Base-by-base conservation (phyloP, 2,888 invertebrate species). In the Tuberolachnus salignus region DNA sequence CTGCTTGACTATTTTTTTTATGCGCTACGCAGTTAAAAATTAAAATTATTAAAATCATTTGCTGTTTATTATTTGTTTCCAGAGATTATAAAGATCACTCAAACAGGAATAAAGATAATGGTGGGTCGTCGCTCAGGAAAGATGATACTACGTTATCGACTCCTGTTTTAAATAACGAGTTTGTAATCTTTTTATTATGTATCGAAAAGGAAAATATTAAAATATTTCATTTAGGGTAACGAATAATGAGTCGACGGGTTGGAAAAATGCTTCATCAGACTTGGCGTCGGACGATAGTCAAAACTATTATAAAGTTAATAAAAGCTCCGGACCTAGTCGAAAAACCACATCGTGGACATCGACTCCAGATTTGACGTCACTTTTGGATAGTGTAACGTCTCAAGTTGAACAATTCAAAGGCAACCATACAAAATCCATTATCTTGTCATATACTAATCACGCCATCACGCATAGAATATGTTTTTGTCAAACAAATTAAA, bases 1-100 rank as follows among this genome's bases (percentile, higher is more conserved):
- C 44, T 14, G 16, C 16, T n/a, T 59, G 14, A 57, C n/a, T 23
- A 69, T 34, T 63, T 46, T 55, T 80, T 16, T n/a, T 75, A 34
- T 23, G 16, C 53, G 26, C 23, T 49, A 16, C 34, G 14, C 49
- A 34, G 13, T 21, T 59, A 59, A 3, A 11, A 34, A 34, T 34
- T 34, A 34, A 4, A 34, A 34, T 34, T 34, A 3, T 34, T 34
- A 3, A 34, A 34, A 34, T 34, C 6, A 34, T 34, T 34, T 34
- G 34, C 3, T 51, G 64, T 9, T 16, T 51, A 23, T 11, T 63
- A 49, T 53, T 67, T 71, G 16, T 46, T 71, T 78, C 1, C 55
- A 82, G 93, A 83, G 95, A 95, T 86, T 95, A 95, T 87, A 95
- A 94, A 87, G 95, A 95, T 85, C 95, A 95, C 86, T 92, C 92